These are phyloP conservation scores for Bucco capensis DNA, from an alignment of 2,113 vertebrate genomes.

Conservation along the genomic window DNA sequence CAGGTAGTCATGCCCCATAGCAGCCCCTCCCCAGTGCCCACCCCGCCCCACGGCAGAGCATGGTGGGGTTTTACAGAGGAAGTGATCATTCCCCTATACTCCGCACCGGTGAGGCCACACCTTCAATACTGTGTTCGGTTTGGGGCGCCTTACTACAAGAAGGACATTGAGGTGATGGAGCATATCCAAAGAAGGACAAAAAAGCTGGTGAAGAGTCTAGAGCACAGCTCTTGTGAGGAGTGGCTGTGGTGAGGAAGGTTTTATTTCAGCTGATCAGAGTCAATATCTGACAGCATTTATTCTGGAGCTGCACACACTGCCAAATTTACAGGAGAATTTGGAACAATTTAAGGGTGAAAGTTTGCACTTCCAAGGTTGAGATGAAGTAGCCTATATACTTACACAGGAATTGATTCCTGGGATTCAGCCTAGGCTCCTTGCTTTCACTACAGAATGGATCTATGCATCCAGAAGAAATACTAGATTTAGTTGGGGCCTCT, in stretches of 20 bases:
- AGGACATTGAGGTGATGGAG: rapidly evolving
- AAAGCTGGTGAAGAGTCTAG: too few relatives aligned
- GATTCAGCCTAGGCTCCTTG: neutral
- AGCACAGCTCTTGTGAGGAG: too few relatives aligned
- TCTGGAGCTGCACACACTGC: neutral
- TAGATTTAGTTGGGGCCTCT: neutral
- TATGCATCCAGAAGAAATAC: neutral
- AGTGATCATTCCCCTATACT: neutral
- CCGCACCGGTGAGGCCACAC: too few relatives aligned
- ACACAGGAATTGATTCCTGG: neutral
- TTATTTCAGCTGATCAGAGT: neutral
- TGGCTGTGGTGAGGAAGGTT: neutral
- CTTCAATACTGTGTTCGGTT: too few relatives aligned
- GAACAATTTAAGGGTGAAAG: neutral
- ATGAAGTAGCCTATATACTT: neutral
- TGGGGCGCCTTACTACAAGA: too few relatives aligned
- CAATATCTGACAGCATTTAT: neutral
- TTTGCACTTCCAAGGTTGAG: neutral
- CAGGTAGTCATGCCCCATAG: neutral
- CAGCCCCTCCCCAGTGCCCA: neutral
- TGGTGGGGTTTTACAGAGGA: neutral
- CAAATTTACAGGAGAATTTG: neutral
- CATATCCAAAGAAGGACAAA: neutral
- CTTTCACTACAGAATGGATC: neutral
- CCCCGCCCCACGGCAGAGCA: neutral